These are phyloP conservation scores for Dryas iulia DNA, from an alignment of 1,140 invertebrate species.

Conservation along the genomic window DNA sequence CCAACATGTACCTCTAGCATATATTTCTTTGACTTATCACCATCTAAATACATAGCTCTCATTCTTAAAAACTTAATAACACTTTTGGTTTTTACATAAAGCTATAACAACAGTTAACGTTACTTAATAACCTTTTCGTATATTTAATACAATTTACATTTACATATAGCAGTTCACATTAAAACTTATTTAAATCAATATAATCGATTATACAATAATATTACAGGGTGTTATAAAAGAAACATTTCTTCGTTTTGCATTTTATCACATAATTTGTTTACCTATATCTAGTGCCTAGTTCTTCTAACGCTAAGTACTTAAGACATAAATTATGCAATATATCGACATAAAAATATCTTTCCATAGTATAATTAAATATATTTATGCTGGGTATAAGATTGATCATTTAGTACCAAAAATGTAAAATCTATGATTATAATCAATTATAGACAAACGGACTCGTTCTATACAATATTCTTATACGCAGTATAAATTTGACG, in stretches of 20 bases:
- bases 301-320: conserved; percentile 55
- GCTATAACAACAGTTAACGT: conserved; percentile 77
- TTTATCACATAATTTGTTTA: conserved; percentile 71
- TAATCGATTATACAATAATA: conserved; percentile 41
- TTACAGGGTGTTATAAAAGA: conserved; percentile 57
- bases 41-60: conserved; percentile 11
- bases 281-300: conserved; percentile 47
- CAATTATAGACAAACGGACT: conserved; percentile 9
- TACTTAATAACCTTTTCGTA: conserved; percentile 54
- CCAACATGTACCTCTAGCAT: background rate
- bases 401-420: conserved; percentile 5
- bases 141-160: conserved; percentile 60
- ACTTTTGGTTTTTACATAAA: conserved; percentile 77
- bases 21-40: conserved; percentile 3
- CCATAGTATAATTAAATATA: conserved; percentile 25
- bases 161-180: conserved; percentile 43
- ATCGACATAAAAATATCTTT: conserved; percentile 66
- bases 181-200: conserved; percentile 42
- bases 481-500: conserved; percentile 11
- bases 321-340: conserved; percentile 72
- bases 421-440: background rate
- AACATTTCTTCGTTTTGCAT: conserved; percentile 46
- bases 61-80: conserved; percentile 68
- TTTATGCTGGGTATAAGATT: conserved; percentile 28
- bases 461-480: background rate